A percentile compares a stretch with the other conserved stretches of the same genome.
Evolutionary conservation across 2,797 vertebrate genomes (phyloP).

Genomic region (Brachyalestes nurse): DNA sequence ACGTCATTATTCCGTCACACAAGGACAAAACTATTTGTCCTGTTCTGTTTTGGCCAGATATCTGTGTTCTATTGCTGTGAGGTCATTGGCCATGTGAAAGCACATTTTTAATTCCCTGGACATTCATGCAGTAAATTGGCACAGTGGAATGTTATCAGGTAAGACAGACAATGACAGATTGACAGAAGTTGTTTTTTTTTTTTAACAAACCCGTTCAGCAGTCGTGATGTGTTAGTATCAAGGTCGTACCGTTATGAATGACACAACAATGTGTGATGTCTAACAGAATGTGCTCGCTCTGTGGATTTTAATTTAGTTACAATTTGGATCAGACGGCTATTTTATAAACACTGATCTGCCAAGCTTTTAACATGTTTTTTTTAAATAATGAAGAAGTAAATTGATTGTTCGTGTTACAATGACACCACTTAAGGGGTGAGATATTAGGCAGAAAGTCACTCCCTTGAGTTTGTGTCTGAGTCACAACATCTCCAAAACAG

Average conservation of each 20-base stretch:
- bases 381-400: too few relatives aligned
- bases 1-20: not conserved
- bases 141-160: not conserved
- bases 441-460: too few relatives aligned
- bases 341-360: too few relatives aligned
- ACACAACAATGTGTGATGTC: not conserved
- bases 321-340: too few relatives aligned
- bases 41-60: not conserved
- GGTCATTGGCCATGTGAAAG: not conserved
- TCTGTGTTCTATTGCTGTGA: not conserved
- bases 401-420: too few relatives aligned
- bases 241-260: not conserved
- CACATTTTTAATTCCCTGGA: not conserved
- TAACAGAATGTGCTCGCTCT: not conserved
- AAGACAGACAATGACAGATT: not conserved
- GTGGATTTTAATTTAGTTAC: too few relatives aligned
- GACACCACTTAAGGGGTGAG: too few relatives aligned
- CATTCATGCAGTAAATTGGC: not conserved
- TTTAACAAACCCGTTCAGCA: not conserved
- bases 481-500: too few relatives aligned
- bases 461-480: too few relatives aligned
- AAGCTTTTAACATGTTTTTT: too few relatives aligned
- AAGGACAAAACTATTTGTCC: not conserved
- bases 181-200: not conserved
- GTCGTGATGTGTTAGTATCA: not conserved